Conservation (phyloP, 1,140 invertebrate genomes). For the Sogatella furcifera region DNA sequence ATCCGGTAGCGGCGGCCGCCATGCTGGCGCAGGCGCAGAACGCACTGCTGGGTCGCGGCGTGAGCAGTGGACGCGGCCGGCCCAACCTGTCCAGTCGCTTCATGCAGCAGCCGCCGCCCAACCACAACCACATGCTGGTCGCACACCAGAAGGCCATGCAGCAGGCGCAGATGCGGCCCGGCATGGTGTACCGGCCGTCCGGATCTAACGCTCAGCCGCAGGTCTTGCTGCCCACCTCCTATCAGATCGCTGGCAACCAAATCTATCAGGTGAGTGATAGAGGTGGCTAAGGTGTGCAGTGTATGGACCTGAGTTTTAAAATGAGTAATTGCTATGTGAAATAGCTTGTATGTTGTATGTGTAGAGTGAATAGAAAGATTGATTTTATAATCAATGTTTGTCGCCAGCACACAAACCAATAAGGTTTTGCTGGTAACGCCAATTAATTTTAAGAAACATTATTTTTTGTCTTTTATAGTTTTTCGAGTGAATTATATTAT, state of each 20-base stretch:
- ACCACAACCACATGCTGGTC: constrained; percentile 1
- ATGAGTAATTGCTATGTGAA: too few relatives aligned
- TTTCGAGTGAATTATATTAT: too few relatives aligned
- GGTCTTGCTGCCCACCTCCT: constrained; percentile 44
- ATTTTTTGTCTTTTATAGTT: too few relatives aligned
- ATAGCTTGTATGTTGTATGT: too few relatives aligned
- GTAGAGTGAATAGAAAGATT: too few relatives aligned
- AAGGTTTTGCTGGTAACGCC: too few relatives aligned
- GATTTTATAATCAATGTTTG: too few relatives aligned
- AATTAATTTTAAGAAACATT: too few relatives aligned
- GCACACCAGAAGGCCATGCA: constrained; percentile 6
- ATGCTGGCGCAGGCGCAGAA: not conserved
- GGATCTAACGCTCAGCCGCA: constrained; percentile 35
- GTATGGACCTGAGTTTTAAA: too few relatives aligned
- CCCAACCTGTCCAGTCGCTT: constrained; percentile 26
- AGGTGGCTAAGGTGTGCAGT: too few relatives aligned
- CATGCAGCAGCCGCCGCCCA: constrained; percentile 5
- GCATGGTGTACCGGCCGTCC: constrained; percentile 45
- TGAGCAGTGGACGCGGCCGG: constrained; percentile 32
- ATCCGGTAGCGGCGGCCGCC: not conserved
- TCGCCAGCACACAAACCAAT: too few relatives aligned
- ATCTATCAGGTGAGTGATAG: constrained; percentile 50
- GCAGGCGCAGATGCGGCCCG: constrained; percentile 16
- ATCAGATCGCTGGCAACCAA: constrained; percentile 46
- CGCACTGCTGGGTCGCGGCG: not conserved